Evolutionary conservation across 1,140 invertebrate genomes (phyloP).

Genomic region (Spodoptera litura): DNA sequence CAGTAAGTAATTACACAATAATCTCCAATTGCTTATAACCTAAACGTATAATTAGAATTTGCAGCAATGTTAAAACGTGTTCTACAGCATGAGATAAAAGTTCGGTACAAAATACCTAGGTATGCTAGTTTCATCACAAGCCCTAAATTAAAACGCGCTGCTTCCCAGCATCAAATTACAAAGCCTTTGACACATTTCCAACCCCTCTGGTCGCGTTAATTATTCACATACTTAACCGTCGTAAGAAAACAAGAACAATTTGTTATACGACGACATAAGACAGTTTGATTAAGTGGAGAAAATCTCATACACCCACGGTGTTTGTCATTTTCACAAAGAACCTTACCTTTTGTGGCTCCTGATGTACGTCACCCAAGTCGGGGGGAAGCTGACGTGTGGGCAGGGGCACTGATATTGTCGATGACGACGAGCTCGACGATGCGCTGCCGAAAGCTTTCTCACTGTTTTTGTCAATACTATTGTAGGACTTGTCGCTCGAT

Average conservation of each 20-base stretch:
- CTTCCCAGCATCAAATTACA: neutral
- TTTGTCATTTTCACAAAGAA: neutral
- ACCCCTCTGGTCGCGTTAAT: too few species aligned
- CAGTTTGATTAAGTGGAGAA: neutral
- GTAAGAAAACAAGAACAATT: too few species aligned
- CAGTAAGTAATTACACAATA: too few species aligned
- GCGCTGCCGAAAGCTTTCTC: conserved; percentile 81
- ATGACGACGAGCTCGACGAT: conserved; percentile 76
- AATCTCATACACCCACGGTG: neutral
- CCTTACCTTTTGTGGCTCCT: conserved; percentile 76
- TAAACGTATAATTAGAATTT: too few species aligned
- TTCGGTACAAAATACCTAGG: too few species aligned
- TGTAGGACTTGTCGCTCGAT: conserved; percentile 74
- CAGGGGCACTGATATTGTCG: conserved; percentile 72
- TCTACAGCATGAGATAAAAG: too few species aligned
- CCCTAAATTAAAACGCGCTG: neutral
- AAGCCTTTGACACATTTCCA: neutral
- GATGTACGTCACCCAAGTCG: conserved; percentile 76
- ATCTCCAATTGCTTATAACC: too few species aligned
- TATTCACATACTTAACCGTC: too few species aligned
- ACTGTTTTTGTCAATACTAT: conserved; percentile 77
- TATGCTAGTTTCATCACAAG: too few species aligned
- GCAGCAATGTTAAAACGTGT: too few species aligned
- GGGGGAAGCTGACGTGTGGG: conserved; percentile 72
- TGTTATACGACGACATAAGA: too few species aligned